Conservation (phyloP, 2,888 invertebrate genomes). For the Euzophera pinguis region DNA sequence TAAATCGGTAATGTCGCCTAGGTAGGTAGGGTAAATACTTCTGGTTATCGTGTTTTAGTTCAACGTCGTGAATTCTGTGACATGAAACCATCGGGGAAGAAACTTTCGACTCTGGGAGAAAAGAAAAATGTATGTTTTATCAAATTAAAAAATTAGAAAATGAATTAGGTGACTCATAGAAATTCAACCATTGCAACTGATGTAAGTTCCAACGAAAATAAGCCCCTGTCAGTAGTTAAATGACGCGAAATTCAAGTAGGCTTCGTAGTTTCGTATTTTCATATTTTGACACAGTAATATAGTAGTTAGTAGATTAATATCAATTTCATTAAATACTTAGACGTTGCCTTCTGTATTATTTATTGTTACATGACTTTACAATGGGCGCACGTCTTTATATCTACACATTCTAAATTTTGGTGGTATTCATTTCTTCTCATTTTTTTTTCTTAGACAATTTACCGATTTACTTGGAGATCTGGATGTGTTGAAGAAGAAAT, state of each 20-base stretch:
- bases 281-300: background rate
- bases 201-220: too few relatives aligned
- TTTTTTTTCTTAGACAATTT: constrained; percentile 80
- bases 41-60: too few relatives aligned
- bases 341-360: background rate
- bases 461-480: constrained; percentile 91
- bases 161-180: too few relatives aligned
- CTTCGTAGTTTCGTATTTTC: background rate
- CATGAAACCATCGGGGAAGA: too few relatives aligned
- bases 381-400: background rate
- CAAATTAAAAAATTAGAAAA: too few relatives aligned
- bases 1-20: too few relatives aligned
- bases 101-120: too few relatives aligned
- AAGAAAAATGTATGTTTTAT: too few relatives aligned
- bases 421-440: background rate
- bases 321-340: background rate
- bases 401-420: constrained; percentile 1
- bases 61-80: too few relatives aligned
- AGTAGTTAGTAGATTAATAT: background rate
- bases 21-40: too few relatives aligned
- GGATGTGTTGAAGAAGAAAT: constrained; percentile 78
- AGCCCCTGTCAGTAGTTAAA: too few relatives aligned
- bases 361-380: background rate
- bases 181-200: too few relatives aligned
- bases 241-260: background rate